phyloP scores from a whole-genome alignment of 2,888 invertebrate species.

The Metopia argyrocephala region DNA sequence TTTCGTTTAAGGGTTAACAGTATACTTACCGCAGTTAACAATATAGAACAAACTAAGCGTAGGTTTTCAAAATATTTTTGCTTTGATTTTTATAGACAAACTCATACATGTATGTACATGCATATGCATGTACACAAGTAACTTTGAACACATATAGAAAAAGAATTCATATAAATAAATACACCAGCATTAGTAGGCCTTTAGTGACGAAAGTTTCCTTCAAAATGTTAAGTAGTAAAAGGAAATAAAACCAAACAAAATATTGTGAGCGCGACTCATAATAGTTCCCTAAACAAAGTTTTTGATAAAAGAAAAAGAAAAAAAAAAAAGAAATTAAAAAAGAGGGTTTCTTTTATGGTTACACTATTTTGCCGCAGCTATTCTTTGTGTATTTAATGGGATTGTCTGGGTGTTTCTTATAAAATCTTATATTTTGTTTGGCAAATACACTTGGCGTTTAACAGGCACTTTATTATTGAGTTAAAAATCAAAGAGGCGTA shows the following conservation, averaged over 20 bases:
- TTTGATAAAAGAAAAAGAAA: neutral
- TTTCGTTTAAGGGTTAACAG: conserved; percentile 26
- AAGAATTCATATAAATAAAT: neutral
- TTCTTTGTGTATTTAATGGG: conserved; percentile 37
- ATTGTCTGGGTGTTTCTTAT: conserved; percentile 54
- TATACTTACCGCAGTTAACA: conserved; percentile 21
- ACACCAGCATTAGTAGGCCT: conserved; percentile 33
- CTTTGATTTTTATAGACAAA: neutral
- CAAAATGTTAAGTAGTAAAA: conserved; percentile 35
- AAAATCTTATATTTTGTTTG: conserved; percentile 40
- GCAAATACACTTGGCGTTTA: conserved; percentile 52
- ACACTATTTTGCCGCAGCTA: conserved; percentile 40
- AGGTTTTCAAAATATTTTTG: conserved; percentile 38
- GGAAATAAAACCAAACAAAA: neutral
- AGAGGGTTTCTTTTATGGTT: conserved; percentile 35
- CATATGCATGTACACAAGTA: neutral
- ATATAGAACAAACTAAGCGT: conserved; percentile 30
- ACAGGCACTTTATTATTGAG: conserved; percentile 58
- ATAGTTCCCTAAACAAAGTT: conserved; percentile 49
- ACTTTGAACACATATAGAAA: neutral
- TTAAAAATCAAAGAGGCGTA: conserved; percentile 60
- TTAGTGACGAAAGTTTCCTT: conserved; percentile 57
- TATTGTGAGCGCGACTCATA: conserved; percentile 3
- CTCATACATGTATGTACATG: neutral
- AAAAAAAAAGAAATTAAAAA: neutral